Percentiles rank a stretch among this genome's conserved stretches.
Evolutionary conservation across 2,888 invertebrate species (phyloP).

Genomic region (Mylabris sibirica): DNA sequence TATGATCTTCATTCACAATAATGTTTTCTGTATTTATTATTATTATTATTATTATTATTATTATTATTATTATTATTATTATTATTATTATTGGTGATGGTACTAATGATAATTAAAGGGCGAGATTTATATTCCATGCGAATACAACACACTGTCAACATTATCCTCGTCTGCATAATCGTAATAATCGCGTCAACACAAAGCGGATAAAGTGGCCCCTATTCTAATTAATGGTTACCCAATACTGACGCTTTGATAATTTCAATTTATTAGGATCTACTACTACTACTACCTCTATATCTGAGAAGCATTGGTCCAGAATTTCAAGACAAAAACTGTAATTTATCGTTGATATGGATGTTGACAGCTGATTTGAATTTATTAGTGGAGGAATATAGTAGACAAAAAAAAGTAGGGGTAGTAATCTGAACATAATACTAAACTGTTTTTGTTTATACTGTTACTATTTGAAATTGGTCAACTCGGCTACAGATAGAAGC

Average conservation of each 20-base stretch:
- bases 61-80: no score
- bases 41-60: no score
- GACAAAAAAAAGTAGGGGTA: no score
- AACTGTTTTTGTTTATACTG: neutral
- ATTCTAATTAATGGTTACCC: constrained; percentile 54
- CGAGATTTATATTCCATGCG: constrained; percentile 36
- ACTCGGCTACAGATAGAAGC: no score
- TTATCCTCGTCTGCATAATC: constrained; percentile 43
- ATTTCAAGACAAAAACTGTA: constrained; percentile 21
- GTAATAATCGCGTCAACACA: constrained; percentile 52
- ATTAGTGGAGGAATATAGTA: neutral
- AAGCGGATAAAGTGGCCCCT: constrained; percentile 50
- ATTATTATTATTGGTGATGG: neutral
- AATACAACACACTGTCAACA: constrained; percentile 37
- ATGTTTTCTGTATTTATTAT: no score
- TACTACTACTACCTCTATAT: no score
- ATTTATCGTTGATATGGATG: constrained; percentile 29
- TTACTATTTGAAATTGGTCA: no score
- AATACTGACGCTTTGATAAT: constrained; percentile 52
- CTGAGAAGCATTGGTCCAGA: constrained; percentile 29
- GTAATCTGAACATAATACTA: neutral
- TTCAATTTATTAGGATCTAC: constrained; percentile 45
- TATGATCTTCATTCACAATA: no score
- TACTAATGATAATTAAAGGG: constrained; percentile 22
- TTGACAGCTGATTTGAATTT: constrained; percentile 24